Evolutionary conservation across 2,888 invertebrate genomes (phyloP).

Genomic region (Pyrrhia umbra): DNA sequence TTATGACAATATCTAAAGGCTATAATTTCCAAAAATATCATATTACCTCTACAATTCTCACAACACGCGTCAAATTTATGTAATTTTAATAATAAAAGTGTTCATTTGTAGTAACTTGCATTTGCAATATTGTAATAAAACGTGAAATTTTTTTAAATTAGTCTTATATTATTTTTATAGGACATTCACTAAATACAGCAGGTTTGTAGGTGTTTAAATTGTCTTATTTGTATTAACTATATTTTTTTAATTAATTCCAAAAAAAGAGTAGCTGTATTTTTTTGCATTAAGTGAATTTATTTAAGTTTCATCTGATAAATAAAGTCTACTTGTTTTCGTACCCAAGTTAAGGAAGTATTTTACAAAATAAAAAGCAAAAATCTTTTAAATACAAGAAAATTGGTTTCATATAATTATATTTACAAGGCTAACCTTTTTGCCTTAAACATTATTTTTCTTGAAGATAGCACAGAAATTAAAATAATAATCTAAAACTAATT

Average conservation of each 20-base stretch:
- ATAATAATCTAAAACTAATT: too few relatives aligned
- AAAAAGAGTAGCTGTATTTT: too few relatives aligned
- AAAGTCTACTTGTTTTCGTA: too few relatives aligned
- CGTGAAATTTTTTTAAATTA: background rate
- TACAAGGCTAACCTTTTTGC: too few relatives aligned
- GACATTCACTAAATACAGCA: background rate
- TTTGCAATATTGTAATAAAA: conserved; percentile 3
- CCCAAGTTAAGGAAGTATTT: too few relatives aligned
- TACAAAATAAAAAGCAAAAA: too few relatives aligned
- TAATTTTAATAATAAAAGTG: conserved; percentile 9
- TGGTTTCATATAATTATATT: too few relatives aligned
- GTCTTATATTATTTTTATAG: background rate
- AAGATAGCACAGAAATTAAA: background rate
- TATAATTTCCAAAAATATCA: conserved; percentile 22
- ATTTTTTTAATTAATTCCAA: too few relatives aligned
- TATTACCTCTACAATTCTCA: background rate
- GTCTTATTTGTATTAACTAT: background rate
- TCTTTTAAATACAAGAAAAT: too few relatives aligned
- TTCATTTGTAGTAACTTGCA: background rate
- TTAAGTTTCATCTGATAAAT: too few relatives aligned
- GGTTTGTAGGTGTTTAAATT: background rate
- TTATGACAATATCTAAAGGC: conserved; percentile 27
- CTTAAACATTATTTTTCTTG: background rate
- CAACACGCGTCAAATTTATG: background rate
- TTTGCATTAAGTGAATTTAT: too few relatives aligned